Evolutionary conservation across 2,888 invertebrate species (phyloP).

Genomic region (Drosophila anceps): DNA sequence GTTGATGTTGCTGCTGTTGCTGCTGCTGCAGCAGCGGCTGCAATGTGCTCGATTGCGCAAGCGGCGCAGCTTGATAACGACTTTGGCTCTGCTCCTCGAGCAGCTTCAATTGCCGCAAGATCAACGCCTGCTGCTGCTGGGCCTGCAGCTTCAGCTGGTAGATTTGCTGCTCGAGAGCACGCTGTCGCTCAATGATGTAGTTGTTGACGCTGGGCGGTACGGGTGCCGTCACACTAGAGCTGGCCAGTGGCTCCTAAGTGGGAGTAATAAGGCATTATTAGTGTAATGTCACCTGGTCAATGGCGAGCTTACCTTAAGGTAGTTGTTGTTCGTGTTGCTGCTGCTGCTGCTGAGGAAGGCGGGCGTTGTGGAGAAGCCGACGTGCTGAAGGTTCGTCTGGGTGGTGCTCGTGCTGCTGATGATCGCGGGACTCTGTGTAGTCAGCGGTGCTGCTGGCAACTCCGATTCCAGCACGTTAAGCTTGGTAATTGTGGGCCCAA

Average conservation of each 20-base stretch:
- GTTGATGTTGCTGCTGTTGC: conserved; percentile 16
- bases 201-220: conserved; percentile 71
- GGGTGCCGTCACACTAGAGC: conserved; percentile 32
- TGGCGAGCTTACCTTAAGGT: conserved; percentile 61
- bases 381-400: conserved; percentile 46
- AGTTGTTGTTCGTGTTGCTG: conserved; percentile 57
- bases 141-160: conserved; percentile 89
- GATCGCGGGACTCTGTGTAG: conserved; percentile 70
- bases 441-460: conserved; percentile 52
- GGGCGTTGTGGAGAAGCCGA: conserved; percentile 62
- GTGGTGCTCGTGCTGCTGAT: conserved; percentile 50
- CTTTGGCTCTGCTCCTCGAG: conserved; percentile 86
- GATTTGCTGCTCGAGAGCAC: conserved; percentile 90
- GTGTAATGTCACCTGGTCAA: conserved; percentile 11
- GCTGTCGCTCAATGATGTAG: conserved; percentile 87
- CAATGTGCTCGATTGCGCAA: conserved; percentile 69
- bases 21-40: conserved; percentile 51
- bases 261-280: conserved; percentile 9
- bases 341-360: conserved; percentile 49
- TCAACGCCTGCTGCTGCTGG: conserved; percentile 89
- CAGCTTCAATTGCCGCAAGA: conserved; percentile 88
- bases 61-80: conserved; percentile 54
- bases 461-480: conserved; percentile 79
- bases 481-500: conserved; percentile 83
- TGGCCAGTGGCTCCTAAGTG: conserved; percentile 56